These are phyloP conservation scores for Epinotia brunnichana DNA, from an alignment of 2,888 invertebrate genomes.

Conservation along the genomic window DNA sequence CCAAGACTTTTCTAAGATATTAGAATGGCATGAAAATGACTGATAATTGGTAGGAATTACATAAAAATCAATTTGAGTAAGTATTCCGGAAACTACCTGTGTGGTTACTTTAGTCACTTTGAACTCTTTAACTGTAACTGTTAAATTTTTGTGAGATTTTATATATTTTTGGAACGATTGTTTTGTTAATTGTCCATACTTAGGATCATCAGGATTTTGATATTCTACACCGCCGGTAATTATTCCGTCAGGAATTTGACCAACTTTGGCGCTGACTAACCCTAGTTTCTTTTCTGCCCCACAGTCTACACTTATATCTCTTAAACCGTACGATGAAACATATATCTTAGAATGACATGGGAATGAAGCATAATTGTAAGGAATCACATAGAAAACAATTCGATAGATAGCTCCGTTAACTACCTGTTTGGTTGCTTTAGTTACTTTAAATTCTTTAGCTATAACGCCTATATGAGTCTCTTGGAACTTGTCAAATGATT, in stretches of 20 bases:
- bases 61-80: conserved; percentile 57
- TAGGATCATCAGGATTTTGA: conserved; percentile 42
- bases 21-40: conserved; percentile 43
- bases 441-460: conserved; percentile 47
- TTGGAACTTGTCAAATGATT: conserved; percentile 53
- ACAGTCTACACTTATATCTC: background rate
- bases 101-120: conserved; percentile 61
- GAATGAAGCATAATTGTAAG: background rate
- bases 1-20: conserved; percentile 45
- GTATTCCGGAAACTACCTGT: conserved; percentile 76
- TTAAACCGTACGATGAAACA: background rate
- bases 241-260: background rate
- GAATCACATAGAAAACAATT: conserved; percentile 79
- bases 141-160: conserved; percentile 43
- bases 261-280: background rate
- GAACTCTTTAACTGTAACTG: conserved; percentile 49
- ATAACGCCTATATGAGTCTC: conserved; percentile 28
- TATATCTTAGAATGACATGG: background rate
- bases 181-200: conserved; percentile 53
- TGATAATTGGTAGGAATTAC: conserved; percentile 54
- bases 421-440: conserved; percentile 62
- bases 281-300: background rate
- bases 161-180: conserved; percentile 53
- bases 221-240: conserved; percentile 46
- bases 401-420: conserved; percentile 78